These are phyloP conservation scores for Rhombomys opimus DNA, from an alignment of 2,113 vertebrate genomes.

Conservation along the genomic window DNA sequence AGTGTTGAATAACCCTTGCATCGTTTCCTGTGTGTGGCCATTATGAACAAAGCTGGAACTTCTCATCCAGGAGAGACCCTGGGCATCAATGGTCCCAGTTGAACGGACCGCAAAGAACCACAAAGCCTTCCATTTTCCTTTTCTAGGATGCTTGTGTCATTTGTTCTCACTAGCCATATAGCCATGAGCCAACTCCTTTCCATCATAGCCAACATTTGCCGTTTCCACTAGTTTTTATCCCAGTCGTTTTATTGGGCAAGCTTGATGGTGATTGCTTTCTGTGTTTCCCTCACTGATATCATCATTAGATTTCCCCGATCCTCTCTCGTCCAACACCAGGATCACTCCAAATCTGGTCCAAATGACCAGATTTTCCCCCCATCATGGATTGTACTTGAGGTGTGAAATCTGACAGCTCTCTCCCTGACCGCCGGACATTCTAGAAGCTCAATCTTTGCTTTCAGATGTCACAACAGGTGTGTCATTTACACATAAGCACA, in stretches of 20 bases:
- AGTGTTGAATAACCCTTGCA: background rate
- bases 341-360: background rate
- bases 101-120: too few species aligned
- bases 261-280: background rate
- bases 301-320: background rate
- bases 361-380: background rate
- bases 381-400: background rate
- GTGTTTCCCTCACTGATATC: background rate
- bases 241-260: background rate
- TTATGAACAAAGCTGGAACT: background rate
- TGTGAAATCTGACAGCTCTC: background rate
- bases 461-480: background rate
- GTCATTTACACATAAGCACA: background rate
- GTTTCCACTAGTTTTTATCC: background rate
- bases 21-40: background rate
- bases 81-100: too few species aligned
- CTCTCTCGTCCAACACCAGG: background rate
- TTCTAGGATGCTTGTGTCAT: background rate
- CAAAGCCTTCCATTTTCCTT: background rate
- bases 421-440: background rate
- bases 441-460: background rate
- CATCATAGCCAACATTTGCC: background rate
- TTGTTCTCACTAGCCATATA: background rate
- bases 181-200: background rate
- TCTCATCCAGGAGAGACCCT: background rate